phyloP scores from a whole-genome alignment of 2,888 invertebrate genomes.

The Tenthredo amoena region DNA sequence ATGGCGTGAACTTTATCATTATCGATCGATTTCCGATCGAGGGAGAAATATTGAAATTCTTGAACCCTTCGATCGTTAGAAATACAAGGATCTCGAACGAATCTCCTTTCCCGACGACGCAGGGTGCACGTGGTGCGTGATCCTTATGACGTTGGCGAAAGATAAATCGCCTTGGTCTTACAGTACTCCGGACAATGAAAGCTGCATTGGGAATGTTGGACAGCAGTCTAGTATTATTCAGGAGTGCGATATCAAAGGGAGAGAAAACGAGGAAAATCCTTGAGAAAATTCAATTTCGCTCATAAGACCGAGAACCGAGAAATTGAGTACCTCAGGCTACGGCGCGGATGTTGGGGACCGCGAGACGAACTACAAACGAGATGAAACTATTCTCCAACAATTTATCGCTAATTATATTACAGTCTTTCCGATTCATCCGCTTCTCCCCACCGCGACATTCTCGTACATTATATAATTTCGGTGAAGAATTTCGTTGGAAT shows the following conservation, averaged over 20 bases:
- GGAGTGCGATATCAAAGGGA: slow-evolving; percentile 27
- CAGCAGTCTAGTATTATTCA: not conserved
- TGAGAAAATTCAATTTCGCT: slow-evolving; percentile 61
- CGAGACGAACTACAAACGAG: slow-evolving; percentile 51
- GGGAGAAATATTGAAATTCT: not conserved
- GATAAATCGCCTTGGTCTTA: slow-evolving; percentile 15
- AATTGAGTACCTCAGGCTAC: slow-evolving; percentile 59
- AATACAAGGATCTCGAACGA: not conserved
- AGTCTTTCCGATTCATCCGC: not conserved
- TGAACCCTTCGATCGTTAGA: not conserved
- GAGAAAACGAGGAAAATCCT: slow-evolving; percentile 59
- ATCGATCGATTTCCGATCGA: not conserved
- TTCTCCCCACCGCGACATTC: no score
- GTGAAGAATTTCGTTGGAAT: not conserved
- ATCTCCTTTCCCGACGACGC: not conserved
- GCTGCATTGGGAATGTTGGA: not conserved
- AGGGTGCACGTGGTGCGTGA: not conserved
- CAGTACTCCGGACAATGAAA: not conserved
- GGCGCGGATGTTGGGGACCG: slow-evolving; percentile 22
- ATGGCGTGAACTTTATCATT: not conserved
- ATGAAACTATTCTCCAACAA: slow-evolving; percentile 70
- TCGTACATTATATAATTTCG: not conserved
- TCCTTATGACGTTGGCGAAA: not conserved
- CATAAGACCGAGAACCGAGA: slow-evolving; percentile 54
- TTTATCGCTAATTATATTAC: slow-evolving; percentile 58